Percentiles rank a stretch among this genome's conserved stretches.
Conservation (phyloP, 2,888 invertebrate species). For the Leucophora obtusa region DNA sequence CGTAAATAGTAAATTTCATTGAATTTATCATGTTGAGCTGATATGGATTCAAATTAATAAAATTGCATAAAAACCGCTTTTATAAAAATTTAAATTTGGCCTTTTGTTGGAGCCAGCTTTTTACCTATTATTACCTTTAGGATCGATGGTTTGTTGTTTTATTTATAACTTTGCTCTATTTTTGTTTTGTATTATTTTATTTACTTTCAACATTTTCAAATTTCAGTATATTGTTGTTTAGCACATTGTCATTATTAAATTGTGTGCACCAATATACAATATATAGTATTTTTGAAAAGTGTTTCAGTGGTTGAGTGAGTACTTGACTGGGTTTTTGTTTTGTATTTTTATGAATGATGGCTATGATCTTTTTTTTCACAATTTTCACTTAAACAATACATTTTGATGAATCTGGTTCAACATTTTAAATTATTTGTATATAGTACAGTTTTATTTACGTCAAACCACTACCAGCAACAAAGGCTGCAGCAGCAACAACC, state of each 20-base stretch:
- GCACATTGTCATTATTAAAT: constrained; percentile 17
- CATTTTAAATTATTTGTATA: constrained; percentile 5
- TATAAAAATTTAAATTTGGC: too few species aligned
- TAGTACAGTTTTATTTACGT: neutral
- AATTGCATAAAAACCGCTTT: too few species aligned
- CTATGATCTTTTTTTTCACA: constrained; percentile 15
- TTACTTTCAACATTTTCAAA: neutral
- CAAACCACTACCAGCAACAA: neutral
- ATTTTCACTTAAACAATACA: neutral
- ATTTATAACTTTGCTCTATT: neutral
- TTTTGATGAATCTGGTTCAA: constrained; percentile 17
- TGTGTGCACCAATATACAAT: neutral
- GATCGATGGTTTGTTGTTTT: neutral
- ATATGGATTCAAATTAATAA: too few species aligned
- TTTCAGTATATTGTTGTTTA: neutral
- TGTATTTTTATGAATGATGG: constrained; percentile 4
- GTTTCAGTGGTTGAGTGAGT: neutral
- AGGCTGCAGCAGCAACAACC: neutral
- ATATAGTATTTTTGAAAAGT: neutral
- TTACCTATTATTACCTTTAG: too few species aligned
- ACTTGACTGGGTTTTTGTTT: constrained; percentile 8
- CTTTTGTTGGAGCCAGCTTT: too few species aligned
- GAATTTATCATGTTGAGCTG: too few species aligned
- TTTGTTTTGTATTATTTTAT: too few species aligned
- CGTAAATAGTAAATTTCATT: too few species aligned